phyloP scores from a whole-genome alignment of 1,140 invertebrate genomes.

The Drosophila orosa region DNA sequence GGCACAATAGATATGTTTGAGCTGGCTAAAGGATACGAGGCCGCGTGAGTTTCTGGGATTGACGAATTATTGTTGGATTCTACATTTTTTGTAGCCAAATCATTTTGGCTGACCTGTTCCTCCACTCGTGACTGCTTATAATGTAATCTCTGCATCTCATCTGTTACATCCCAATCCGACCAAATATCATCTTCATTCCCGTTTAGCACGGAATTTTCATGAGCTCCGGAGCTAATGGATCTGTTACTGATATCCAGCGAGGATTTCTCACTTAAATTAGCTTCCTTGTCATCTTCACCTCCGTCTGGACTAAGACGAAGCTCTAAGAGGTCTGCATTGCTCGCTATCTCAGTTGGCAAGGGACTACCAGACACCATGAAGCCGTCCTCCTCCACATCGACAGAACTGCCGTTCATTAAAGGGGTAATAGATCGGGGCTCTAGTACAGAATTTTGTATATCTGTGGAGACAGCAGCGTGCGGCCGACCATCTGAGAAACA shows the following conservation, averaged over 20 bases:
- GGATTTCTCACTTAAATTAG: slow-evolving; percentile 65
- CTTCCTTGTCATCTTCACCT: slow-evolving; percentile 89
- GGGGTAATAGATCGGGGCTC: slow-evolving; percentile 83
- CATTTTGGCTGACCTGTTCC: slow-evolving; percentile 8
- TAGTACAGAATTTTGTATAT: slow-evolving; percentile 43
- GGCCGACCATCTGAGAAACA: slow-evolving; percentile 93
- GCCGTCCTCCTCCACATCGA: slow-evolving; percentile 60
- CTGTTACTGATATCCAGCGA: slow-evolving; percentile 15
- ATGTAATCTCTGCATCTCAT: slow-evolving; percentile 83
- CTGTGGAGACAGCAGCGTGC: slow-evolving; percentile 65
- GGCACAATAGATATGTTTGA: slow-evolving; percentile 14
- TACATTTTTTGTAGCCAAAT: slow-evolving; percentile 18
- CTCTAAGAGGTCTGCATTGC: slow-evolving; percentile 84
- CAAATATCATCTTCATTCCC: slow-evolving; percentile 86
- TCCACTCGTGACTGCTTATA: slow-evolving; percentile 10
- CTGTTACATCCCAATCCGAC: slow-evolving; percentile 90
- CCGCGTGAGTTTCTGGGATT: slow-evolving; percentile 32
- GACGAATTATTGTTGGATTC: slow-evolving; percentile 45
- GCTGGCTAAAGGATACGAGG: slow-evolving; percentile 49
- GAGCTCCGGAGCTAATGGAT: background rate
- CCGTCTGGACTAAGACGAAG: slow-evolving; percentile 92
- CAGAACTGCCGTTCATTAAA: slow-evolving; percentile 61
- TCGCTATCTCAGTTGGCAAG: slow-evolving; percentile 55
- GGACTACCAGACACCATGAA: slow-evolving; percentile 78
- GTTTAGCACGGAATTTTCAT: slow-evolving; percentile 56